Evolutionary conservation across 2,113 vertebrate genomes (phyloP).

Genomic region (Halcyon malimbica): DNA sequence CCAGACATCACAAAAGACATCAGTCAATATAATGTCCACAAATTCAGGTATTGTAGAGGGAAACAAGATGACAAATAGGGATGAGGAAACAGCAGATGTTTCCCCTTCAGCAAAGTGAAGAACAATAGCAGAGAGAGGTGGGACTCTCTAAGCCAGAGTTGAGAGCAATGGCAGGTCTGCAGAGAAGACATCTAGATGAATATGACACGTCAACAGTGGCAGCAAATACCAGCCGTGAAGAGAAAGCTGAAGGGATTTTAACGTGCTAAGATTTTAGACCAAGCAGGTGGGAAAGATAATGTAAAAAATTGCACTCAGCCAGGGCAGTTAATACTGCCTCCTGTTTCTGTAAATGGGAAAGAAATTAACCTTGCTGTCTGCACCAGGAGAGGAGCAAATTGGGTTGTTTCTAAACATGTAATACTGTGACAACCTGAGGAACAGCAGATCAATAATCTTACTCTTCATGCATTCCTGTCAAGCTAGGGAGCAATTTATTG

Average conservation of each 20-base stretch:
- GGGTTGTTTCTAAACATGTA: background rate
- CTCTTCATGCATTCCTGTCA: slow-evolving; percentile 19
- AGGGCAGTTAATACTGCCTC: slow-evolving; percentile 3
- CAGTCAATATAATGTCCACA: slow-evolving; percentile 37
- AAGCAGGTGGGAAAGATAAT: background rate
- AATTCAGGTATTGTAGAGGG: slow-evolving; percentile 39
- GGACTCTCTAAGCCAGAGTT: slow-evolving; percentile 21
- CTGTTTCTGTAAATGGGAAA: slow-evolving; percentile 9
- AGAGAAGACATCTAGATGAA: slow-evolving; percentile 39
- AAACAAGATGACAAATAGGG: slow-evolving; percentile 50
- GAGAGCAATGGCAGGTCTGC: slow-evolving; percentile 19
- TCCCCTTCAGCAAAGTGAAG: slow-evolving; percentile 67
- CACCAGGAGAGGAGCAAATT: slow-evolving; percentile 27
- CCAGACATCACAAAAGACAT: slow-evolving; percentile 54
- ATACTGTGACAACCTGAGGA: background rate
- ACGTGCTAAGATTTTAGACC: background rate
- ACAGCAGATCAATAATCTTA: slow-evolving; percentile 15
- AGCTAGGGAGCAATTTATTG: slow-evolving; percentile 40
- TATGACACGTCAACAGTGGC: background rate
- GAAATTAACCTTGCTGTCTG: slow-evolving; percentile 43
- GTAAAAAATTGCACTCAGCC: background rate
- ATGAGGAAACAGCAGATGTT: slow-evolving; percentile 70
- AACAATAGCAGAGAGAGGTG: slow-evolving; percentile 49
- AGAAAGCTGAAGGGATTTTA: slow-evolving; percentile 23
- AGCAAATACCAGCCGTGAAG: slow-evolving; percentile 6